Evolutionary conservation across 2,113 vertebrate genomes (phyloP).

Genomic region (Microcebus tavaratra): DNA sequence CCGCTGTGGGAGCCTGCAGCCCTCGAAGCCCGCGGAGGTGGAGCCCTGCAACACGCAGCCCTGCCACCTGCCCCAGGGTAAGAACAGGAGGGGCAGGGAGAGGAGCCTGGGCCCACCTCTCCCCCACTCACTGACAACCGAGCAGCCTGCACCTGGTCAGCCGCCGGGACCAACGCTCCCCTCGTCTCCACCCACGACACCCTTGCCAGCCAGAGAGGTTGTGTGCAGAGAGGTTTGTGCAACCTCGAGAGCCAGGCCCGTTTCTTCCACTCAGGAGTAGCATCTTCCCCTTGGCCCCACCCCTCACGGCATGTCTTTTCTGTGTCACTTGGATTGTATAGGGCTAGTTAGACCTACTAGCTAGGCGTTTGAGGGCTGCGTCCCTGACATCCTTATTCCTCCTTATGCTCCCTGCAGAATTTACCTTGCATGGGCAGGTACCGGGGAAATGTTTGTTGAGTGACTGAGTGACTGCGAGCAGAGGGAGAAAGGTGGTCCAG

Average conservation of each 20-base stretch:
- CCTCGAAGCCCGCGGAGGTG: conserved; percentile 85
- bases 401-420: too few relatives aligned
- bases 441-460: not conserved
- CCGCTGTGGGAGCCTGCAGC: conserved; percentile 83
- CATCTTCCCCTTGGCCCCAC: rapidly evolving
- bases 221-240: rapidly evolving
- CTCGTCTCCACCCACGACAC: rapidly evolving
- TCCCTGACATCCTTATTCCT: not conserved
- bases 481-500: not conserved
- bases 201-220: not conserved
- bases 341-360: not conserved
- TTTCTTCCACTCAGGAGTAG: rapidly evolving
- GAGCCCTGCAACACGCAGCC: conserved; percentile 93
- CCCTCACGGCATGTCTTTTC: not conserved
- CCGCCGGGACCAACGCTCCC: rapidly evolving
- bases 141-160: not conserved
- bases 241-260: rapidly evolving
- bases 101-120: too few relatives aligned
- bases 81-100: conserved; percentile 59
- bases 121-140: rapidly evolving
- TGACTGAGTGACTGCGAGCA: not conserved
- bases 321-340: rapidly evolving
- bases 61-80: conserved; percentile 91
- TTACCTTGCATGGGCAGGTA: rapidly evolving
- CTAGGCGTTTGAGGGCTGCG: too few relatives aligned